Conservation (phyloP, 1,140 invertebrate species). For the Pristionchus pacificus region DNA sequence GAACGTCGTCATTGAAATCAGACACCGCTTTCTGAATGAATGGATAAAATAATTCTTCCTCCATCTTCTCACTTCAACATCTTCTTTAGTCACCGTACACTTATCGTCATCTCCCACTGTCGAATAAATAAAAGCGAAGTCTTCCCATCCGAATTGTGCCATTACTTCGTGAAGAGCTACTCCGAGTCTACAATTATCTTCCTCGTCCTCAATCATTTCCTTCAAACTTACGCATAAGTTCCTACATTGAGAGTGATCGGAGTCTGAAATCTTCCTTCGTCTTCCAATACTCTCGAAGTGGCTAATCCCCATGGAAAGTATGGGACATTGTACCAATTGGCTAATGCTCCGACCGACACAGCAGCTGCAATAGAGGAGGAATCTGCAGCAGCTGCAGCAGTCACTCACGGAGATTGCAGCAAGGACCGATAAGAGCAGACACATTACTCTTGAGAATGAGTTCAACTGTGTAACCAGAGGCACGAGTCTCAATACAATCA, state of each 20-base stretch:
- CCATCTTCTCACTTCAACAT: not conserved
- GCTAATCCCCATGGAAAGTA: not conserved
- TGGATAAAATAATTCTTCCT: not conserved
- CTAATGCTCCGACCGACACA: too few species aligned
- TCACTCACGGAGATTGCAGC: not conserved
- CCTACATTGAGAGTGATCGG: not conserved
- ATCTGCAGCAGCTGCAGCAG: not conserved
- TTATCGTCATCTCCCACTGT: not conserved
- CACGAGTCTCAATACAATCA: not conserved
- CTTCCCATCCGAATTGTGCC: not conserved
- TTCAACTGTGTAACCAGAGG: not conserved
- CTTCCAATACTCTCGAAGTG: not conserved
- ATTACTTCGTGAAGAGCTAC: not conserved
- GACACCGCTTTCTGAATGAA: not conserved
- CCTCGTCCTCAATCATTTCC: not conserved
- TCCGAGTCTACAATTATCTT: not conserved
- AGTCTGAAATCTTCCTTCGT: not conserved
- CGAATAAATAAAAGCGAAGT: not conserved
- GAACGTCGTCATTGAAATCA: not conserved
- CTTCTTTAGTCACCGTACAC: not conserved
- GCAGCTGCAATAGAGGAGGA: not conserved
- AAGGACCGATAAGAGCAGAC: not conserved
- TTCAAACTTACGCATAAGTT: not conserved
- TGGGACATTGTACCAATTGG: not conserved
- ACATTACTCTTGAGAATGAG: not conserved